Evolutionary conservation across 1,140 invertebrate species (phyloP), one percentile per base, ranked within the genome.

Genomic region (Scaptomyza pallida): DNA sequence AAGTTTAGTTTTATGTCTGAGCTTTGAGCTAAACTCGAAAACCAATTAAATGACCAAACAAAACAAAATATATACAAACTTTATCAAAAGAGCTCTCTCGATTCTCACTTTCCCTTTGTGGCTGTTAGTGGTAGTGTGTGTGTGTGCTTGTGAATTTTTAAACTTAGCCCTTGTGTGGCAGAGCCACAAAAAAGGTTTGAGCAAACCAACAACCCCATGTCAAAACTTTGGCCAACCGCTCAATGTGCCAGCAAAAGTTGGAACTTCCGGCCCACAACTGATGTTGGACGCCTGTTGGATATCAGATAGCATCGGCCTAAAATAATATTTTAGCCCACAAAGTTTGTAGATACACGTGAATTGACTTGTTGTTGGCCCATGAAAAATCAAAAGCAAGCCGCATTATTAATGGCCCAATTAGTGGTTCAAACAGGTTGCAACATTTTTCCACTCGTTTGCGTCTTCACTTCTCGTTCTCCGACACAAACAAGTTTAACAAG

Each of bases 401-500:
- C 55, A 86, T 80, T 81, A 86, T 85, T 77, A 81, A 85, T 85
- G 80, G 77, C 60, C 73, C 81, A 85, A 85, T 85, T 85, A 85
- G 73, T 76, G 69, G 55, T 48, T 54, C 56, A 76, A 62, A 52
- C 40, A 71, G 56, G 56, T 17, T 51, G 71, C 40, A 17, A 64
- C 48, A 65, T 30, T 75, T 75, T 65, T 62, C 12, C 40, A 15
- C 33, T 47, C 21, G 52, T 21, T 43, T 55, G 37, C 12, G n/a
- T 47, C 12, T n/a, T 37, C 30, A 6, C 26, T 30, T 10, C 26
- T 2, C 6, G 5, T 1, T 30, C 26, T 9, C 6, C 1, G 8
- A 21, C 44, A 30, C 55, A 35, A 35, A n/a, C 45, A 75, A 47
- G 47, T 51, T 61, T 52, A 23, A 37, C 56, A 56, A 8, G 15